Evolutionary conservation across 2,113 vertebrate genomes (phyloP), one percentile per base, ranked within the genome.

Genomic region (Trogon melanurus): DNA sequence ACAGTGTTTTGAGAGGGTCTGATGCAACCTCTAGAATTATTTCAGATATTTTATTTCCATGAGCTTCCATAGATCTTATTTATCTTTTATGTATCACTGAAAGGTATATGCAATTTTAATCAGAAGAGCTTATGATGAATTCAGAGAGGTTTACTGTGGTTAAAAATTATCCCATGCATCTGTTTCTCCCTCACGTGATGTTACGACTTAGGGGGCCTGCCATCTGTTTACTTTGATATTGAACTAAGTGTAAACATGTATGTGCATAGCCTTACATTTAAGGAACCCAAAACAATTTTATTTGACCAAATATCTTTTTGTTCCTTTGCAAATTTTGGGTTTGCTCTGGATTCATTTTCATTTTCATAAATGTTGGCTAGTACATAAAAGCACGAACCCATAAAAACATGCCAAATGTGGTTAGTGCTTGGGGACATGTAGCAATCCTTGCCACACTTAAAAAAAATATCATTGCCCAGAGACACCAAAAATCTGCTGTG

Each of bases 181-280:
- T 91, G 64, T 88, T 62, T 91, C 48, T 90, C 25, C 88, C 56
- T 79, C 64, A 79, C 1, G 1, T 88, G 88, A 56, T 90, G 18
- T 66, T 96, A n/a, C 57, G 69, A 81, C 69, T 93, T 89, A 61
- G 72, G 82, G 95, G 83, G 32, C 88, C 82, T 91, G 60, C 88
- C 95, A 90, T 95, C 95, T 91, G 90, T 78, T 95, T 91, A 29
- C 72, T 93, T 86, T 48, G 45, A 0, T 60, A 30, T 74, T 65
- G 72, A 80, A 78, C 30, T 92, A 88, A 80, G 48, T 48, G 56
- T 66, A 88, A 91, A 80, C 71, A 62, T n/a, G 17, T 79, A 60
- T 29, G 34, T 86, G 78, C 91, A 74, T 23, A 84, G 8, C 38
- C 25, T 72, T 64, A 74, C 27, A 47, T 54, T 30, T 92, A 48